Percentiles rank a stretch among this genome's conserved stretches.
These are phyloP conservation scores for Smittia aterrima DNA, from an alignment of 2,888 invertebrate genomes.

Conservation along the genomic window DNA sequence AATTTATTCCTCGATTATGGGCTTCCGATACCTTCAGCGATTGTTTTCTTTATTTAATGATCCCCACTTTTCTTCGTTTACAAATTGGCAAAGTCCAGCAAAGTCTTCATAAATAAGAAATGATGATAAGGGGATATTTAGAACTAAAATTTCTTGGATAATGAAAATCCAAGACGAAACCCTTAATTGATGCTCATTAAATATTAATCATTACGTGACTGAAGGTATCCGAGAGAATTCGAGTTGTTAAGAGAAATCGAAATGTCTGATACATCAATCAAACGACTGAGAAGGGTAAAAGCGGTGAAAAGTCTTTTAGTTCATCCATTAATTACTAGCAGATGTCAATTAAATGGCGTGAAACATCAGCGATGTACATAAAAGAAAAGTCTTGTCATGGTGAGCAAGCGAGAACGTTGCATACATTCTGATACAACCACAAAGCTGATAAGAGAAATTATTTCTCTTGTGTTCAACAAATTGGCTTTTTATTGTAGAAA, in stretches of 20 bases:
- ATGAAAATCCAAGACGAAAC: not conserved
- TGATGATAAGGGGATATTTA: not conserved
- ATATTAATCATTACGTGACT: constrained; percentile 41
- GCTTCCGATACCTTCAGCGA: not conserved
- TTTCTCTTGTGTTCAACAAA: not conserved
- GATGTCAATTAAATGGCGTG: too few species aligned
- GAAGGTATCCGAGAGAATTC: not conserved
- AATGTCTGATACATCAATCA: constrained; percentile 31
- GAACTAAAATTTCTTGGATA: not conserved
- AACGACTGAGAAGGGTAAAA: not conserved
- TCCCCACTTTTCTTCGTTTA: not conserved
- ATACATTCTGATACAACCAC: too few species aligned
- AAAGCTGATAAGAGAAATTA: not conserved
- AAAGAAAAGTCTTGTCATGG: too few species aligned
- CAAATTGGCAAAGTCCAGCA: not conserved
- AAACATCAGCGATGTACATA: too few species aligned
- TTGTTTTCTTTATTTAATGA: not conserved
- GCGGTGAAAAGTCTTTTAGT: not conserved
- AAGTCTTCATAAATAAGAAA: constrained; percentile 8
- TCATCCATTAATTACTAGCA: too few species aligned
- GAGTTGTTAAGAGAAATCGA: not conserved
- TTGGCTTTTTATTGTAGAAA: not conserved
- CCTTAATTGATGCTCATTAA: constrained; percentile 38
- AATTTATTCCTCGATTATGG: not conserved
- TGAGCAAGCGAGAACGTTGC: too few species aligned